Base-by-base conservation (phyloP, 2,113 vertebrate species). In the Callipepla californica region DNA sequence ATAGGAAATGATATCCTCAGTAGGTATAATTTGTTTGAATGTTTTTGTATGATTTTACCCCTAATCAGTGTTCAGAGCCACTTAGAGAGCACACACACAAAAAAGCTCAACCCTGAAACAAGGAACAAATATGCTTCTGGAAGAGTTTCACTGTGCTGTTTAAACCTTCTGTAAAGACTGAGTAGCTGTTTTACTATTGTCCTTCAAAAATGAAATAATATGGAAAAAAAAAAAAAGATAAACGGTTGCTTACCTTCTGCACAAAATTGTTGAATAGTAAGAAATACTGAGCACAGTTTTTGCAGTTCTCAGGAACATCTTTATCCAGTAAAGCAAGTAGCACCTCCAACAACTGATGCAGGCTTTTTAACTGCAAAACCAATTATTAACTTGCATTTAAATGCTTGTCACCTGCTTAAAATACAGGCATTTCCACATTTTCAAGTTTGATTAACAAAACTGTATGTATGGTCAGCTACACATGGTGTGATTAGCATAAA, bases 221-320 rank as follows among this genome's bases (percentile, higher is more conserved):
- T 3, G 13, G 36, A 36, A 36, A 50, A 42, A 36, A 36, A 50
- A 42, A 42, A 42, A 83, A 36, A 5, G 1, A 40, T 8, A 40
- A 63, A 17, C 5, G 7, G 6, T 85, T 88, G 73, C 61, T 96
- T 98, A 99, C 99, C 99, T 98, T 99, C 93, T 99, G 99, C 69
- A 99, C 97, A 79, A 99, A 99, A 97, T 98, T 99, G 96, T 98
- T 99, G 98, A 99, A 99, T 42, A 99, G 98, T 95, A 98, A 97
- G 96, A 99, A 99, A 97, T 99, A 99, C 96, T 99, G 99, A 7
- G 98, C 98, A 94, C 99, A 99, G 97, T 99, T 99, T 97, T 99
- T 99, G 97, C 99, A 99, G 96, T 99, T 99, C 96, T 99, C 99
- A 16, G 99, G 98, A 22, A 99, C 98, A 67, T 99, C 99, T 97